Base-by-base conservation (phyloP, 2,888 invertebrate species). In the Atethmia centrago region DNA sequence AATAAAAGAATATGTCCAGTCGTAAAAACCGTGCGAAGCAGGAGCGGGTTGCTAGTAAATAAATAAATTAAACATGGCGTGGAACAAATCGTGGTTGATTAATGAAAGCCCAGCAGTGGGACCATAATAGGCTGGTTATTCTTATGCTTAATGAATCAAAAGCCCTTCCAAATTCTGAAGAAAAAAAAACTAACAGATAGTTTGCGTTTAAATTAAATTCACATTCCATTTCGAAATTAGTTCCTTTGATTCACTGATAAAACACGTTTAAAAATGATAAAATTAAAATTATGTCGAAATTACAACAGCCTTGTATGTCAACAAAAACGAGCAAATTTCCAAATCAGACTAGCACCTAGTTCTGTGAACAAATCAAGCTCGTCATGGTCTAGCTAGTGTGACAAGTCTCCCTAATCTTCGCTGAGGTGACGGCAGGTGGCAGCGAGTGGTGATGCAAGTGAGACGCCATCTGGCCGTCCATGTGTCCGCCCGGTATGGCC, bases 401-500 rank as follows among this genome's bases (percentile, higher is more conserved):
- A 31, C 45, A 47, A 42, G 55, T 49, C 28, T 59, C 21, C 10
- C 31, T 62, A 58, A 72, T 56, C 25, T 19, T 51, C 45, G 28
- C 28, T 3, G 45, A 45, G 58, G 64, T 31, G 65, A 53, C 66
- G 70, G 71, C 68, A 70, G 71, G 61, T 28, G 28, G 31, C 12
- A 19, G 9, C 19, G 66, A 55, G 59, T 47, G 73, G 73, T 84
- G 83, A 82, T 82, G 85, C 83, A 87, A 87, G 79, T 62, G 71
- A 62, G 75, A 69, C 77, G 83, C 88, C 88, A 88, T 83, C 87
- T 88, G 89, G 88, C 73, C 74, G 68, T 78, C 85, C 89, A 88
- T 85, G 87, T 89, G 90, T 80, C 76, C 62, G 77, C 87, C 85
- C 84, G 67, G 74, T 87, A 88, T 88, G 87, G 90, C 67, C n/a